A percentile compares a stretch with the other conserved stretches of the same genome.
phyloP scores from a whole-genome alignment of 2,797 vertebrate genomes.

The Helostoma temminkii region DNA sequence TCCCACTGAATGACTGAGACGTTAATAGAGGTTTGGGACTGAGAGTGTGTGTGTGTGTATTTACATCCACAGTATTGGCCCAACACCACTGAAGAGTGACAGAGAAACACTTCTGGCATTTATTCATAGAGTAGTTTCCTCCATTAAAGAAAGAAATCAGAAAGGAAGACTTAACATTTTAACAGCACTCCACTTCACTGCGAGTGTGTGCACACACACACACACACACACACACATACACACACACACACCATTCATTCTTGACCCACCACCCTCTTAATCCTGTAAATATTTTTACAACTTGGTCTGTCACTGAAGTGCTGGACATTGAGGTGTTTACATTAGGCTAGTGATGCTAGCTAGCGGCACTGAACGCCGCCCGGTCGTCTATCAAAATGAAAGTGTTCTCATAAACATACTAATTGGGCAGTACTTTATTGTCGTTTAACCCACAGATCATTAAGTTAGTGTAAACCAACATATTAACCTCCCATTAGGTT shows the following conservation, averaged over 20 bases:
- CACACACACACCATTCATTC: conserved; percentile 14
- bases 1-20: too few relatives aligned
- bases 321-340: conserved; percentile 79
- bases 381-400: conserved; percentile 78
- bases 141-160: conserved; percentile 67
- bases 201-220: too few relatives aligned
- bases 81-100: conserved; percentile 79
- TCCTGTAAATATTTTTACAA: conserved; percentile 88
- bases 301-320: conserved; percentile 81
- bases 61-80: conserved; percentile 51
- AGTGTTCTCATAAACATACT: conserved; percentile 80
- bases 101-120: conserved; percentile 70
- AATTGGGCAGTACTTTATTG: conserved; percentile 79
- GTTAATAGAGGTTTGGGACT: not conserved
- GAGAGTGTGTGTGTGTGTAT: too few relatives aligned
- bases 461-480: conserved; percentile 80
- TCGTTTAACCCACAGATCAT: conserved; percentile 80
- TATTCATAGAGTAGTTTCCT: conserved; percentile 79
- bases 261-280: conserved; percentile 78
- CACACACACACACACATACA: conserved; percentile 5
- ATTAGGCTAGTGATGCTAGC: conserved; percentile 68
- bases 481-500: conserved; percentile 82
- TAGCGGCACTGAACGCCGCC: conserved; percentile 57
- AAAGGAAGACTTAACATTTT: conserved; percentile 64
- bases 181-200: conserved; percentile 72